Percentiles rank a stretch among this genome's conserved stretches.
Conservation (phyloP, 1,140 invertebrate species). For the Oryctes rhinoceros region DNA sequence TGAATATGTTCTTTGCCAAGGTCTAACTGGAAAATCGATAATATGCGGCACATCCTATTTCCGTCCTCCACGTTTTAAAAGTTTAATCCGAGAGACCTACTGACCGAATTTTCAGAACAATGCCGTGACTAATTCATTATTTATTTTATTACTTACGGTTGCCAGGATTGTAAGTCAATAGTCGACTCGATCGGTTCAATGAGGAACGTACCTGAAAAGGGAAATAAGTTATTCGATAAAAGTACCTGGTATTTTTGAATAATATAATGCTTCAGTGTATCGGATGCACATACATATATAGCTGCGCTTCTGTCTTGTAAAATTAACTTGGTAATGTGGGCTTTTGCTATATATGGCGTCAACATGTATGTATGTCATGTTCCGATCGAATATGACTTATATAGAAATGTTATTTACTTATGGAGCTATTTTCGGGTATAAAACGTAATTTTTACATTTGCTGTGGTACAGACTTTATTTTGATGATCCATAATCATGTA, state of each 20-base stretch:
- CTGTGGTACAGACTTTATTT: no score
- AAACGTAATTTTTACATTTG: no score
- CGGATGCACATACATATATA: no score
- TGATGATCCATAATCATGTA: no score
- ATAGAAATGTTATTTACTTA: no score
- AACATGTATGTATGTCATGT: no score
- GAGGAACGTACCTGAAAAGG: slow-evolving; percentile 20
- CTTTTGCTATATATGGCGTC: no score
- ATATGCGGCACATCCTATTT: slow-evolving; percentile 19
- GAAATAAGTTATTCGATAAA: slow-evolving; percentile 3
- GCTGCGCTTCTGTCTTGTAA: no score
- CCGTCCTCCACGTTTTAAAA: not conserved
- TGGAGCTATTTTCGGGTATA: no score
- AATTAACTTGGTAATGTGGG: no score
- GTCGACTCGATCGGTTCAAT: slow-evolving; percentile 16
- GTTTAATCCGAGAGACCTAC: slow-evolving; percentile 26
- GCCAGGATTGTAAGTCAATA: not conserved
- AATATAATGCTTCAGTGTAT: no score
- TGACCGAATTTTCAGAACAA: slow-evolving; percentile 31
- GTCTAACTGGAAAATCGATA: not conserved
- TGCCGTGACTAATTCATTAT: slow-evolving; percentile 22
- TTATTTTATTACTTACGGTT: slow-evolving; percentile 34
- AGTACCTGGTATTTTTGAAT: not conserved
- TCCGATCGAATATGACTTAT: no score
- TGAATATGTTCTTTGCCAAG: not conserved